A percentile compares a stretch with the other conserved stretches of the same genome.
phyloP scores from a whole-genome alignment of 2,113 vertebrate species.

The Hippocampus abdominalis region DNA sequence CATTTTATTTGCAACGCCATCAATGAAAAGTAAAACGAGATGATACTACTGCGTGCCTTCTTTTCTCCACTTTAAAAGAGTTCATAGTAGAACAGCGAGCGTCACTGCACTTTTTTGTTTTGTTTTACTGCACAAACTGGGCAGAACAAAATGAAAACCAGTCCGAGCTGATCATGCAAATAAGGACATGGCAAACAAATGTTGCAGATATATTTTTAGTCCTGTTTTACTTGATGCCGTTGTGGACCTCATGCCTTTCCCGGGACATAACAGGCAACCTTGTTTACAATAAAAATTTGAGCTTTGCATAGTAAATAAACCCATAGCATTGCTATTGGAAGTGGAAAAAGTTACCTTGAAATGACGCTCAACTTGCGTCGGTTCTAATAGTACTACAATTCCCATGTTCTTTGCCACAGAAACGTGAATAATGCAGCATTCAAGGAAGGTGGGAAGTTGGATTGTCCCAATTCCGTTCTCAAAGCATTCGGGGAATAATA shows the following conservation, averaged over 20 bases:
- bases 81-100: not conserved
- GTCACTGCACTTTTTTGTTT: not conserved
- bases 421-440: no score
- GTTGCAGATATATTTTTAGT: not conserved
- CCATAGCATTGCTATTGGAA: not conserved
- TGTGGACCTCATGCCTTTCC: no score
- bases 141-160: slow-evolving; percentile 10
- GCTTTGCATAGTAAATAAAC: not conserved
- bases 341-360: no score
- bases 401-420: no score
- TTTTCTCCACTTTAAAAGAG: not conserved
- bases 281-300: no score
- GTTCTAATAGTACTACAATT: no score
- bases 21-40: not conserved
- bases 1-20: not conserved
- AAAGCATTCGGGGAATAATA: no score
- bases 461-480: no score
- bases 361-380: no score
- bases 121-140: not conserved
- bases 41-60: not conserved
- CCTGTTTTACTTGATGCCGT: not conserved
- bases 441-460: no score
- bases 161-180: slow-evolving; percentile 12
- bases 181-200: not conserved
- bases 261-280: no score